Evolutionary conservation across 1,140 invertebrate genomes (phyloP), one percentile per base, ranked within the genome.

Genomic region (Chrysopa pallens): DNA sequence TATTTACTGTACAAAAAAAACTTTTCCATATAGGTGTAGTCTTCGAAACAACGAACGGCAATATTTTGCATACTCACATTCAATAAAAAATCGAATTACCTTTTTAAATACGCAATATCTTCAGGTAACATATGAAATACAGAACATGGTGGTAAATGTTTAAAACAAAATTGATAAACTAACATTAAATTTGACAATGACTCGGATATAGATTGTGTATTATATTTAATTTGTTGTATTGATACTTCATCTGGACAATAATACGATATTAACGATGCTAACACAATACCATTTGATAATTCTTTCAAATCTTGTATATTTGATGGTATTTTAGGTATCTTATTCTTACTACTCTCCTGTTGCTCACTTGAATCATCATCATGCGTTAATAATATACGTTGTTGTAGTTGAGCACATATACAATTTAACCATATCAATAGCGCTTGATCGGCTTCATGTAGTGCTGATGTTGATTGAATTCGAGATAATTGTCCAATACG

Each of bases 111-210:
- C 23, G 94, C 84, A 39, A 98, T 78, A 62, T 98, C 94, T 62
- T 97, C 92, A 35, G 90, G 86, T 58, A 80, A 80, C 71, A 97
- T 85, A 60, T 96, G 92, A 68, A 94, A 94, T 56, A 90, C 80
- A 53, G 85, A 79, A 61, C 80, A 80, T 47, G 90, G 88, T 47
- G 90, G 88, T 56, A 97, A 72, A 59, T 74, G 73, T 59, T 76
- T 72, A 48, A 73, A 63, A 60, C 90, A 96, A 67, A 97, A 96
- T 51, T 79, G 74, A 55, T 85, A 76, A 36, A 97, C 80, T 49
- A 95, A 68, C 51, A 83, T 76, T 23, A 98, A 74, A 68, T 98
- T 98, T 66, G 93, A 86, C 47, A 96, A 73, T 42, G 89, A 94
- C 62, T 97, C 92, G 45, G 81, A 78, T 36, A 88, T 71, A 23